phyloP scores from a whole-genome alignment of 2,888 invertebrate genomes.

The Synanthedon vespiformis region DNA sequence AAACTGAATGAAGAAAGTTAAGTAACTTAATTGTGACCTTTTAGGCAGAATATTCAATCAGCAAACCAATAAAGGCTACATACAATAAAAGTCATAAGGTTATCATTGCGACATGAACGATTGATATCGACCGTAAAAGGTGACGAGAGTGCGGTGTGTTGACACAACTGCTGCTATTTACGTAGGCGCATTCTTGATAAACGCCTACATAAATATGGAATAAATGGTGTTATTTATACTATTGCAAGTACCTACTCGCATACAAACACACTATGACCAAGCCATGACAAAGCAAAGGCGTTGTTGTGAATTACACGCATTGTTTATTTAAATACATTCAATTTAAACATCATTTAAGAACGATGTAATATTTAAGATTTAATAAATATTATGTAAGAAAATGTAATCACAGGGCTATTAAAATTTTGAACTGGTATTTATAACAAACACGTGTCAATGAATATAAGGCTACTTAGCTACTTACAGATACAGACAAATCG shows the following conservation, averaged over 20 bases:
- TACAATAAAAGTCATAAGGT: conserved; percentile 6
- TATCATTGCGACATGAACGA: conserved; percentile 11
- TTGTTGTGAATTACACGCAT: no score
- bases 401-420: no score
- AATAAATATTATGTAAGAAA: no score
- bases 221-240: conserved; percentile 1
- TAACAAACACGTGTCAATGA: no score
- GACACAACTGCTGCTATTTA: conserved; percentile 14
- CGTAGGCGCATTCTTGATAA: conserved; percentile 9
- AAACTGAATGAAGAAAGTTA: not conserved
- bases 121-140: conserved; percentile 7
- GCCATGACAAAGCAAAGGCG: no score
- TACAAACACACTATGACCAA: no score
- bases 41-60: conserved; percentile 5
- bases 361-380: no score
- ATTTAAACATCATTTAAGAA: no score
- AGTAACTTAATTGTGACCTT: not conserved
- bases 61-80: conserved; percentile 3
- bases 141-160: conserved; percentile 15
- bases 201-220: conserved; percentile 6
- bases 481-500: not conserved
- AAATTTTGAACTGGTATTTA: no score
- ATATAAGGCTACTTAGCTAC: not conserved
- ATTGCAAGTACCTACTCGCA: not conserved
- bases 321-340: no score